Evolutionary conservation across 2,797 vertebrate species (phyloP), one percentile per base, ranked within the genome.

Genomic region (Coregonus ussuriensis): DNA sequence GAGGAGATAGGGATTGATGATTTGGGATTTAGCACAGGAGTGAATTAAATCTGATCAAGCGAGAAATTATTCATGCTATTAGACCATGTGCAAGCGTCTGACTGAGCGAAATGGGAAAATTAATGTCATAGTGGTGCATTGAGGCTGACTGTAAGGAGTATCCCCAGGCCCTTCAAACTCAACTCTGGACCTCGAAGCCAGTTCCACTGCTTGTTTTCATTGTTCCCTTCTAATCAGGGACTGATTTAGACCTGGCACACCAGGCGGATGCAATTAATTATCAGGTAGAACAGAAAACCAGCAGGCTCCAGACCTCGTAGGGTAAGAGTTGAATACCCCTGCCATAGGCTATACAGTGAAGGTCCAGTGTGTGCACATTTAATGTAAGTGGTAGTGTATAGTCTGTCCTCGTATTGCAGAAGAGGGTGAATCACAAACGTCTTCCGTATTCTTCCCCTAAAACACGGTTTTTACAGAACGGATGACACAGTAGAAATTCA

Each of bases 391-490:
- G 68, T 41, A 21, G 68, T 18, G 4, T n/a, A n/a, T 70, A 16
- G 33, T 41, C 65, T 66, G 65, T 67, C 29, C 29, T 33, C 29
- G 15, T 6, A 33, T 67, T 67, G 65, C 21, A 31, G 65, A 35
- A 35, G 65, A 68, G 35, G 16, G 37, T 47, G 59, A 25, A 63
- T 41, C 7, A 37, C 14, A 13, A 51, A 25, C 35, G 6, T 41
- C 18, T 29, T 37, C 37, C 66, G 18, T 21, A 37, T n/a, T n/a
- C 16, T n/a, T 35, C 18, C 35, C 71, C 29, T 18, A n/a, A 73
- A 73, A 72, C 71, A 54, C n/a, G 3, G 16, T 31, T 29, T 33
- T 67, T 33, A 71, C 53, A 18, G 74, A 25, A 74, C 5, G 79
- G 77, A 73, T 15, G 63, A 72, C 56, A 59, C 18, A 18, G 68